Evolutionary conservation across 2,113 vertebrate genomes (phyloP).

Genomic region (Dasypus novemcinctus): DNA sequence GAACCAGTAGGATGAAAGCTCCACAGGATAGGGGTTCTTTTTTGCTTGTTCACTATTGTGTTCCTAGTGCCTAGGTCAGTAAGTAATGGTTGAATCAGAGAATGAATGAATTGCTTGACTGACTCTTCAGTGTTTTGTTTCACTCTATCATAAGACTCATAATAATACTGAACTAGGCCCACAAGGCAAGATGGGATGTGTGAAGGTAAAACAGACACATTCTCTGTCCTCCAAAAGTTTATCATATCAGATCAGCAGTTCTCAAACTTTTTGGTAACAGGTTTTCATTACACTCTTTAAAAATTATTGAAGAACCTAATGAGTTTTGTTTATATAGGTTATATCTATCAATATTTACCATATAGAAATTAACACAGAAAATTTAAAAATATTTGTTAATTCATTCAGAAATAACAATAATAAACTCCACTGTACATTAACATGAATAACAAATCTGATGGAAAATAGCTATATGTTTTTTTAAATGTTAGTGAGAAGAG

Average conservation of each 20-base stretch:
- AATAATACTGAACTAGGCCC: background rate
- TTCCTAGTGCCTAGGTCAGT: background rate
- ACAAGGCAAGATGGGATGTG: background rate
- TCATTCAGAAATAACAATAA: conserved; percentile 17
- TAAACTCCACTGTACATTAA: background rate
- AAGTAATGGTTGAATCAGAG: background rate
- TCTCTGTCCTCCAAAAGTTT: background rate
- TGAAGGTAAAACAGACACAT: conserved; percentile 8
- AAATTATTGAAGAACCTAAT: conserved; percentile 26
- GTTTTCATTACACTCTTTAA: background rate
- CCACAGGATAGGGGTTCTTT: background rate
- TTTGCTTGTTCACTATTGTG: background rate
- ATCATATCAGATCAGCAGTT: background rate
- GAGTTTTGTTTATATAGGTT: background rate
- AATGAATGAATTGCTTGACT: background rate
- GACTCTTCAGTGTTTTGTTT: background rate
- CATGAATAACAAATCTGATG: background rate
- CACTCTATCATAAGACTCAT: background rate
- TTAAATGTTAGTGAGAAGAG: background rate
- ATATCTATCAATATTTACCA: conserved; percentile 17
- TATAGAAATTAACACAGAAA: conserved; percentile 35
- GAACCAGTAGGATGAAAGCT: background rate
- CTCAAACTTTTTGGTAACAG: background rate
- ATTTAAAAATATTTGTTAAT: background rate
- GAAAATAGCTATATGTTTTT: background rate